Base-by-base conservation (phyloP, 2,797 vertebrate species). In the Trichosurus vulpecula region DNA sequence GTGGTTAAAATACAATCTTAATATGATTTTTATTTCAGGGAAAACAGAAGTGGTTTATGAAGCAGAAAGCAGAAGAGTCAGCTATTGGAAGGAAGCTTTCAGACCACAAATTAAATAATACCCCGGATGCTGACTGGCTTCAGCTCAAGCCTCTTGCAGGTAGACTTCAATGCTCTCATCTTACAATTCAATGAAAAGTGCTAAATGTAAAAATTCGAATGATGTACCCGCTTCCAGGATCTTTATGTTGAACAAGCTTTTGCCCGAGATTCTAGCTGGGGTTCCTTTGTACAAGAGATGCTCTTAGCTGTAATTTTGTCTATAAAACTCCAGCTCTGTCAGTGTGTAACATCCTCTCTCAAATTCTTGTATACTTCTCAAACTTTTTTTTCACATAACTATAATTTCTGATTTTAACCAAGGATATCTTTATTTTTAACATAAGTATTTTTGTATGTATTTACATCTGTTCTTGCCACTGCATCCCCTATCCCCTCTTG, bases 81-180 rank as follows among this genome's bases (percentile, higher is more conserved):
- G 98, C 99, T 92, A 99, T 99, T 56, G 99, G 99, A 97, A 99
- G 99, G 96, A 99, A 99, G 98, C 98, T 99, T 98, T 99, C 99
- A 0, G 99, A 99, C 98, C 99, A 99, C 97, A 99, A 99, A 97
- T 98, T 99, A 97, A 99, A 99, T 96, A 99, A 99, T 0, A 99
- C 99, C 95, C 99, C 99, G 0, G 99, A 99, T 92, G 99, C 99
- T 9, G 99, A 99, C 98, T 99, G 99, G 99, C 98, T 99, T 90
- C 99, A 99, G 98, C 99, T 99, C 96, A 99, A 99, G 98, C 99
- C 99, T 0, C 98, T 99, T 96, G 98, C 98, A 93, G 99, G 99
- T 98, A 99, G 98, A 92, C n/a, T 66, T 91, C n/a, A 81, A 81
- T 93, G 53, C 95, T 96, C n/a, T 93, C 52, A 96, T 74, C 66